These are phyloP conservation scores for Drosophila saltans DNA, from an alignment of 1,140 invertebrate genomes.

Conservation along the genomic window DNA sequence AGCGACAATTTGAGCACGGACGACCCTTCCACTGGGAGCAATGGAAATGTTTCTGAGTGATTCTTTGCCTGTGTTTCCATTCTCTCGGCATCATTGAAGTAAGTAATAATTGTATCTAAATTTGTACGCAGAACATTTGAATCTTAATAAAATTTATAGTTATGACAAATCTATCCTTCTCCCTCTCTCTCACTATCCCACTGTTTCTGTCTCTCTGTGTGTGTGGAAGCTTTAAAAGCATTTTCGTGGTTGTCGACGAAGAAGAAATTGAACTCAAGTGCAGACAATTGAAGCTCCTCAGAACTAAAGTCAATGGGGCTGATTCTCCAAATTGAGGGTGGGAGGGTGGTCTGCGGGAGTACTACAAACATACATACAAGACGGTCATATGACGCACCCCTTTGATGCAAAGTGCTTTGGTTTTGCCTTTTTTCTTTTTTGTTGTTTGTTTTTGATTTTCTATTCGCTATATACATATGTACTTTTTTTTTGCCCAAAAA, in stretches of 20 bases:
- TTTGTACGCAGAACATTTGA: conserved; percentile 74
- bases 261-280: conserved; percentile 79
- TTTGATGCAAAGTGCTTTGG: conserved; percentile 43
- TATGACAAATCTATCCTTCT: conserved; percentile 59
- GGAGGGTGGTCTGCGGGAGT: not conserved
- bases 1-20: not conserved
- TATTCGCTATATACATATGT: conserved; percentile 52
- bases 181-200: not conserved
- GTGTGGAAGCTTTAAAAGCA: conserved; percentile 62
- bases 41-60: too few relatives aligned
- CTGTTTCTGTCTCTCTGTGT: not conserved
- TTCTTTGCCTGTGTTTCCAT: not conserved
- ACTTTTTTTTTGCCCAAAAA: conserved; percentile 62
- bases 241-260: conserved; percentile 42
- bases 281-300: conserved; percentile 77
- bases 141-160: conserved; percentile 77
- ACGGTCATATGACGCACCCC: conserved; percentile 38
- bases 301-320: conserved; percentile 45
- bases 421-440: conserved; percentile 27
- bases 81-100: conserved; percentile 53
- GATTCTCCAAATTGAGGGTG: conserved; percentile 37
- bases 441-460: conserved; percentile 50
- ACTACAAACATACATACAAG: too few relatives aligned
- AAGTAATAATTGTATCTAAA: conserved; percentile 78
- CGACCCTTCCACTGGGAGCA: too few relatives aligned